Conservation (phyloP, 2,113 vertebrate species). For the Sturnira hondurensis region DNA sequence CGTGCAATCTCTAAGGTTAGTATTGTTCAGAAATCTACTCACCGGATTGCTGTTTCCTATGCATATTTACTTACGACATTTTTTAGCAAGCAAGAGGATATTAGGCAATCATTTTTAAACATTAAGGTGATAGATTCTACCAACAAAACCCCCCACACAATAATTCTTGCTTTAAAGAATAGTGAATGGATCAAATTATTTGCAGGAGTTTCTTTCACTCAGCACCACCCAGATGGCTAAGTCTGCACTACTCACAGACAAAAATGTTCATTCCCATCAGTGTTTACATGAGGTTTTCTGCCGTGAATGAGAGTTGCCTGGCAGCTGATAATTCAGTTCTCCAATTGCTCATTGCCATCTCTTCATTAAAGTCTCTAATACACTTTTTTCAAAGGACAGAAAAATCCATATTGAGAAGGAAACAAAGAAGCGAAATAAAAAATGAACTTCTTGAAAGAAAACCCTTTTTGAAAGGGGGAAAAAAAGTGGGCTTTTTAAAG, state of each 20-base stretch:
- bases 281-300: constrained; percentile 46
- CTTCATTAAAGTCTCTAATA: constrained; percentile 73
- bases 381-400: constrained; percentile 55
- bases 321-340: constrained; percentile 64
- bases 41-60: background rate
- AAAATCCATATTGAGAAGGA: constrained; percentile 63
- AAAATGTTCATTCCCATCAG: constrained; percentile 10
- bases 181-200: constrained; percentile 4
- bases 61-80: background rate
- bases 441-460: constrained; percentile 59
- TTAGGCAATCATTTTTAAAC: background rate
- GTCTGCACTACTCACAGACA: background rate
- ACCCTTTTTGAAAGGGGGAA: background rate
- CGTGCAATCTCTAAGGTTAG: background rate
- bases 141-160: constrained; percentile 8
- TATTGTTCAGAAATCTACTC: background rate
- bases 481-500: constrained; percentile 42
- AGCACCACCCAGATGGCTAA: constrained; percentile 29
- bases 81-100: constrained; percentile 1
- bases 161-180: constrained; percentile 3
- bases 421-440: constrained; percentile 61
- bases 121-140: background rate
- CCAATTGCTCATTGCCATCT: constrained; percentile 53
- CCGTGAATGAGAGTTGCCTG: constrained; percentile 64
- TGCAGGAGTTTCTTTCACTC: background rate